Base-by-base conservation (phyloP, 2,797 vertebrate species). In the Arrhamphus sclerolepis region DNA sequence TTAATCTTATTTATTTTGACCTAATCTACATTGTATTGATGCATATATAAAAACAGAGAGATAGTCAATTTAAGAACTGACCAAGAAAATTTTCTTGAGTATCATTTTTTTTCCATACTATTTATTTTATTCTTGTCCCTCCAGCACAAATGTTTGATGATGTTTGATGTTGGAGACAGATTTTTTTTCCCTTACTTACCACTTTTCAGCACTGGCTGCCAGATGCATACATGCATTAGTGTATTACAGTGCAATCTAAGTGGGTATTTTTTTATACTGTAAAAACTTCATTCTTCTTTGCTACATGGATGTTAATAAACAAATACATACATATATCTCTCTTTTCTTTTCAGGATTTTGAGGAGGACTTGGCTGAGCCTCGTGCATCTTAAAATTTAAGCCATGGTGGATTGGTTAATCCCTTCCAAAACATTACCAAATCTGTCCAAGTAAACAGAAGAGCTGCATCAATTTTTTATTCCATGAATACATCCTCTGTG, bases 341-440 rank as follows among this genome's bases (percentile, higher is more conserved):
- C 17, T 1, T 38, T 28, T 44, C n/a, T 50, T 59, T 29, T 52
- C 2, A 53, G 7, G 16, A 41, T 59, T 40, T 19, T 28, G 5
- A 21, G 29, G 3, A 18, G 28, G 7, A 19, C 21, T 42, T 16
- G n/a, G 31, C 39, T 41, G 19, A 66, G 39, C 38, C 24, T 39
- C n/a, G 3, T 49, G 49, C 8, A 31, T 71, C 24, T 66, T 17
- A 59, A 58, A 54, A 52, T 14, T 22, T 48, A 8, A n/a, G 11
- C 42, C 24, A 41, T 46, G 8, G n/a, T 57, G 21, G 29, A 70
- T 7, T 62, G 8, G 39, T 56, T 53, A 58, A 77, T 64, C 54
- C 28, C 6, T 73, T 63, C 66, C 11, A 66, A 66, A 76, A 67
- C 17, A 66, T 52, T 26, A 46, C 38, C 29, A 66, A 43, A 54